Evolutionary conservation across 2,797 vertebrate genomes (phyloP), one percentile per base, ranked within the genome.

Genomic region (Sebastes oblongus): DNA sequence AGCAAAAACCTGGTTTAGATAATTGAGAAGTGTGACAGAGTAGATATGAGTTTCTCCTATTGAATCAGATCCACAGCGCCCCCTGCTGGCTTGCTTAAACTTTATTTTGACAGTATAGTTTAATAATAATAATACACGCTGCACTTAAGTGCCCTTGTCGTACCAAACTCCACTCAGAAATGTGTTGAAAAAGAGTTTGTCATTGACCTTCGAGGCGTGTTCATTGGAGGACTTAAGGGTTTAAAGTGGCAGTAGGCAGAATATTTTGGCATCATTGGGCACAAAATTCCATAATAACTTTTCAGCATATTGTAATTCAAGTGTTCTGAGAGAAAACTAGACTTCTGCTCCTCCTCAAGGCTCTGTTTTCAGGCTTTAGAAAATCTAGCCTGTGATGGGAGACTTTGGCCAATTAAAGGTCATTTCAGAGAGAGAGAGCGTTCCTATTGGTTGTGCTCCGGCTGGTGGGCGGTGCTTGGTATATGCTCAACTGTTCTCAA

Each of bases 131-230:
- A 27, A n/a, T 22, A 59, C 14, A 1, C 6, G 2, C 14, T 13
- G 25, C 3, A 11, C 22, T 18, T 12, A 46, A 59, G 16, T 66
- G 36, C 11, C 24, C 8, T 8, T 9, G 8, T 18, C 8, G 20
- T 25, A 3, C 32, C n/a, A 10, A 67, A 78, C 42, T 62, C 16
- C 16, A 36, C 6, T 46, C 6, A 50, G 6, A 46, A 32, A 64
- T 18, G 62, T 75, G 16, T 36, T 56, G 34, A 11, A 68, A 52
- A 34, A 60, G 9, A 64, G 13, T 18, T 7, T 11, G 12, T 27
- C 30, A 32, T 11, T 83, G 72, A 85, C 77, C 75, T 81, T 80
- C 3, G 24, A 36, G 32, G 60, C 4, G 24, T 64, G 30, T 76
- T 42, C 39, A 6, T 66, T 27, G 58, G 64, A 61, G 8, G 34